Evolutionary conservation across 35 echinoderm and acorn worm genomes (phyloP), one percentile per base, ranked within the genome.

Genomic region (Amphiura filiformis): DNA sequence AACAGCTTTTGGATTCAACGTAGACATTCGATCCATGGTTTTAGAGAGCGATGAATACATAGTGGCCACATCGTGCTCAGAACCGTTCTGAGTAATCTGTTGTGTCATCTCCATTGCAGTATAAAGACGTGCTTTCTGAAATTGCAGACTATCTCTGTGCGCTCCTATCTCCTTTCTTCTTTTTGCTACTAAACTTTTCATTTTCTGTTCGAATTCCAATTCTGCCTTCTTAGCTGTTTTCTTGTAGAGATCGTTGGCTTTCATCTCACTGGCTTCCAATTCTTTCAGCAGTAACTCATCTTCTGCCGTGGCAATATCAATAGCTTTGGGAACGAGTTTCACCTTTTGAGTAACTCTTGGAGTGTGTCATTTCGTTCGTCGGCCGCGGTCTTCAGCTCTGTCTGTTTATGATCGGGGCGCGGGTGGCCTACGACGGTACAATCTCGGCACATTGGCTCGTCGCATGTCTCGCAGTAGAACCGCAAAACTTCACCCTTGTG

Each of bases 381-480:
- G 7, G 44, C 44, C 7, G 20, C 44, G 20, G 7, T 52, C 20
- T 7, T 52, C 7, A 52, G 44, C 7, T 83, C 81, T 49, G 34
- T 83, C 12, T 83, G 52, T 31, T 61, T 39, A 83, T 83, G 81
- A 15, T 83, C 0, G 0, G 81, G 44, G 41, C 52, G 41, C 14
- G 39, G 52, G 40, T 83, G 81, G n/a, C 52, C 41, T 49, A 83
- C 15, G 14, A 0, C 44, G 13, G 81, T 56, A 61, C 81, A 83
- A 34, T 1, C 41, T 0, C 31, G 39, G 20, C 81, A 83, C 23
- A 83, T 83, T 30, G 52, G 52, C 7, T 47, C 44, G 30, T 83
- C 23, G 52, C 81, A 83, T 32, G 81, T 83, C 42, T 83, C 81
- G 34, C 81, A 83, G 31, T 83, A 83, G 28, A 83, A 83, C 34